phyloP scores from a whole-genome alignment of 1,140 invertebrate genomes.

The Drosophila simulans region DNA sequence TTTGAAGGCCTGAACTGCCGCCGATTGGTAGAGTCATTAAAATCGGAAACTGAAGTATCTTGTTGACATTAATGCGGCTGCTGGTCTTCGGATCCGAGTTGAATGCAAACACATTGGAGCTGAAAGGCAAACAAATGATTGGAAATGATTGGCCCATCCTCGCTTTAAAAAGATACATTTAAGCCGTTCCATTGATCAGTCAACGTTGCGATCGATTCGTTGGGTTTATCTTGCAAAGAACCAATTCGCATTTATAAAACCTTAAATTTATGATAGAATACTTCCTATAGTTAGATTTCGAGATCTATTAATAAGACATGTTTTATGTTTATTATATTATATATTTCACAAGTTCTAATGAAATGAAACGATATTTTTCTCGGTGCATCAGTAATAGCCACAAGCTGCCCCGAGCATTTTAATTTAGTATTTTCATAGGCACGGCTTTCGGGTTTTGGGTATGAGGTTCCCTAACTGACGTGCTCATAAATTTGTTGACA shows the following conservation, averaged over 20 bases:
- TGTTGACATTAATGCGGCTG: slow-evolving; percentile 42
- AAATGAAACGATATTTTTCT: background rate
- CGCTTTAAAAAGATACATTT: slow-evolving; percentile 27
- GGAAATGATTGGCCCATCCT: slow-evolving; percentile 22
- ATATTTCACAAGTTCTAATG: no score
- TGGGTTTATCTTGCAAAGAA: background rate
- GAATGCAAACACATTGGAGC: slow-evolving; percentile 51
- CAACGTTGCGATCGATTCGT: slow-evolving; percentile 20
- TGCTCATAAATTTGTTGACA: slow-evolving; percentile 82
- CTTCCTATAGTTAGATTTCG: no score
- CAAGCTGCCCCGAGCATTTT: slow-evolving; percentile 31
- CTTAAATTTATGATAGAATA: no score
- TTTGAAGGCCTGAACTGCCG: background rate
- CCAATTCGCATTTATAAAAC: no score
- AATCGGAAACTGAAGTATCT: slow-evolving; percentile 37
- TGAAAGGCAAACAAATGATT: slow-evolving; percentile 38
- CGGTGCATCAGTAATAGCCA: slow-evolving; percentile 10
- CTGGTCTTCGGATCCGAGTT: slow-evolving; percentile 16
- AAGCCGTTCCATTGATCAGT: slow-evolving; percentile 8
- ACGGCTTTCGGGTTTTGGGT: slow-evolving; percentile 38
- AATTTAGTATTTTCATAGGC: slow-evolving; percentile 55
- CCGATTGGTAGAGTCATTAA: slow-evolving; percentile 35
- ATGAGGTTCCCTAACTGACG: slow-evolving; percentile 57
- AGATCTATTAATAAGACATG: no score
- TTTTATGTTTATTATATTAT: no score